Evolutionary conservation across 2,888 invertebrate species (phyloP), one percentile per base, ranked within the genome.

Genomic region (Drosophila koepferae): DNA sequence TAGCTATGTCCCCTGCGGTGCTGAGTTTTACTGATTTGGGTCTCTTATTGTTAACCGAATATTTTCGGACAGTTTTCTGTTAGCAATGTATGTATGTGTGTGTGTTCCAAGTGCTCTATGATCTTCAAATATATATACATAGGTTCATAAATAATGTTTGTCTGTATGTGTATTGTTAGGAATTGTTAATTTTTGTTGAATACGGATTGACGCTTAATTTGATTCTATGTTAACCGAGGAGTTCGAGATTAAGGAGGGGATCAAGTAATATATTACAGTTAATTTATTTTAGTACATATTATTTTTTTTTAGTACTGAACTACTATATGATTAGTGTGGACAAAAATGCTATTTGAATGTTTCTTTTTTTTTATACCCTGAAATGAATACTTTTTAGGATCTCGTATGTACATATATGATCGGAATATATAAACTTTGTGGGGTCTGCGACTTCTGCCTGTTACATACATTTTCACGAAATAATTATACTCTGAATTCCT

Each of bases 1-100:
- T 65, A 54, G 63, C 58, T 68, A 7, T 84, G 85, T 75, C 85
- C 89, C 85, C 89, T 84, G 85, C 65, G 71, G 85, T 67, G 89
- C 63, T 46, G 66, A 58, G 74, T 87, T 85, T 89, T 87, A 89
- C 89, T 89, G 85, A 84, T 80, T 82, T 89, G 72, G 81, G 89
- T 84, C 84, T 88, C 69, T 72, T 61, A 51, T 58, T 79, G 63
- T 74, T 67, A 68, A 61, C 59, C 55, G 38, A 34, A 54, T 59
- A 49, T 28, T 61, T 49, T 75, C 48, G 74, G 74, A 63, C 63
- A 62, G 38, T 8, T 62, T 31, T 12, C 20, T 49, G 72, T 23
- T 31, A 38, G 40, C 28, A 40, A 16, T 31, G 8, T 56, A 5
- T 41, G 20, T 54, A 43, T 65, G 65, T 59, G 64, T 60, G 48